These are phyloP conservation scores for Cyphomyrus plagiostoma DNA, from an alignment of 2,113 vertebrate genomes.

Conservation along the genomic window DNA sequence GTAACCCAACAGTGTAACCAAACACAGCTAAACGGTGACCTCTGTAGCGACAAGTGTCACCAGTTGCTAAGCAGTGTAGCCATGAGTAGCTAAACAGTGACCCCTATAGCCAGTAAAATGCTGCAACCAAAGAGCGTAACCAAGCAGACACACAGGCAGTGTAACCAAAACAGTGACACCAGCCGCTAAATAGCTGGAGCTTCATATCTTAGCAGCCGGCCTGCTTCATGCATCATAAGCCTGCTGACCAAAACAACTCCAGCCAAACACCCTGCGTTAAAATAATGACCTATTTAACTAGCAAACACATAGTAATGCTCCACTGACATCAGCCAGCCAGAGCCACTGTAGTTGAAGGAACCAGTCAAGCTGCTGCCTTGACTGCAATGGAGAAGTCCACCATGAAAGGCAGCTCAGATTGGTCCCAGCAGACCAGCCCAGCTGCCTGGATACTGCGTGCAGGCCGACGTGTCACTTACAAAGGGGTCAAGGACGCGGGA, in stretches of 20 bases:
- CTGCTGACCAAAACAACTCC: not conserved
- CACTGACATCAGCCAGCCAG: not conserved
- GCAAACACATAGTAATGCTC: not conserved
- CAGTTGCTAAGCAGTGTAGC: not conserved
- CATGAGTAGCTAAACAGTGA: not conserved
- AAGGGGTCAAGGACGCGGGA: not conserved
- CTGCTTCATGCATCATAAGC: not conserved
- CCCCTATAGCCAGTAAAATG: not conserved
- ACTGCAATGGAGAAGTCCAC: not conserved
- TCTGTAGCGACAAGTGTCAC: not conserved
- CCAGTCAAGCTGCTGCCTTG: not conserved
- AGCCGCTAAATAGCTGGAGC: not conserved
- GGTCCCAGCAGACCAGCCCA: not conserved
- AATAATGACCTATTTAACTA: not conserved
- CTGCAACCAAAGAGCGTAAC: not conserved
- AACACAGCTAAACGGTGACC: not conserved
- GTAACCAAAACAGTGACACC: not conserved
- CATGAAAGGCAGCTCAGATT: not conserved
- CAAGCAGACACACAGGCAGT: not conserved
- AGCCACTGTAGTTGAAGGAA: not conserved
- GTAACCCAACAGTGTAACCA: not conserved
- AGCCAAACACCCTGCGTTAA: not conserved
- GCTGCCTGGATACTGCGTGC: not conserved
- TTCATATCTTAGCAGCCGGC: not conserved
- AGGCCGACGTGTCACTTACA: not conserved